Evolutionary conservation across 2,797 vertebrate genomes (phyloP).

Genomic region (Eospalax fontanierii): DNA sequence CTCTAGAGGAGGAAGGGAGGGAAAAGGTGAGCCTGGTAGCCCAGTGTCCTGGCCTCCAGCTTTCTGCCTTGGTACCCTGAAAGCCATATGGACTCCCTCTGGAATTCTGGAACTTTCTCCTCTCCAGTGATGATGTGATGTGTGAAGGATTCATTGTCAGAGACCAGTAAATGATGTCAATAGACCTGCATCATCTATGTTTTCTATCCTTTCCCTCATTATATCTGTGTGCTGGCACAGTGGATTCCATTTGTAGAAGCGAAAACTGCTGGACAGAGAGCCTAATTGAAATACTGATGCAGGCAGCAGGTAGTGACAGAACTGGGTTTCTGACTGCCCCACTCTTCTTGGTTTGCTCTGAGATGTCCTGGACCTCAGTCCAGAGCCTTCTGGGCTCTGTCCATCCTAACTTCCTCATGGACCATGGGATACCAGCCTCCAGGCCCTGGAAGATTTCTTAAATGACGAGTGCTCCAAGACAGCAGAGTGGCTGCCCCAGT

Average conservation of each 20-base stretch:
- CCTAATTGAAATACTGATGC: not conserved
- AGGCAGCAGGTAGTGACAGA: not conserved
- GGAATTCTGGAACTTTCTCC: not conserved
- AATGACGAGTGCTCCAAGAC: fast-evolving
- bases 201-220: not conserved
- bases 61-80: not conserved
- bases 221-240: not conserved
- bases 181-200: fast-evolving
- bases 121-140: no score
- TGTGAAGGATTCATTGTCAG: not conserved
- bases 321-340: not conserved
- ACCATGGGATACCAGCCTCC: not conserved
- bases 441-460: no score
- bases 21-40: not conserved
- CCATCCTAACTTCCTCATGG: fast-evolving
- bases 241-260: not conserved
- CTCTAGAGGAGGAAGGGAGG: not conserved
- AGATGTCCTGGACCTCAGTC: not conserved
- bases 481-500: not conserved
- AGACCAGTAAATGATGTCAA: not conserved
- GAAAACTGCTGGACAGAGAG: not conserved
- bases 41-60: not conserved
- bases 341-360: no score
- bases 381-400: not conserved
- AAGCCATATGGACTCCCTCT: not conserved